A percentile compares a stretch with the other conserved stretches of the same genome.
Conservation (phyloP, 2,888 invertebrate species). For the Subacronicta megacephala region DNA sequence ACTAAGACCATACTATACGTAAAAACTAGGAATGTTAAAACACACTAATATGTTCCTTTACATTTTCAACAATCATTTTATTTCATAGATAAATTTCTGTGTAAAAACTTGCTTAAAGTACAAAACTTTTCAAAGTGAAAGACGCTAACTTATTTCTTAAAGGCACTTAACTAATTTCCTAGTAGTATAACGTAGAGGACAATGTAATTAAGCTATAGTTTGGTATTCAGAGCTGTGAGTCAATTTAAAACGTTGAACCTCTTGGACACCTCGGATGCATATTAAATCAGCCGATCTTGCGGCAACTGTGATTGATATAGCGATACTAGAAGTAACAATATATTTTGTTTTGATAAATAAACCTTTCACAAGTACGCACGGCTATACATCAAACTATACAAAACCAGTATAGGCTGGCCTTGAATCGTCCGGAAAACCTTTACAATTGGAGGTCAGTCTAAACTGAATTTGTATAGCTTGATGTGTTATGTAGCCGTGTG, state of each 20-base stretch:
- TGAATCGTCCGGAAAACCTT: too few species aligned
- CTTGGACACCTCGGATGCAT: conserved; percentile 83
- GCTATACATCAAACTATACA: too few species aligned
- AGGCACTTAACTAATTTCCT: conserved; percentile 49
- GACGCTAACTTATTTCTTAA: conserved; percentile 23
- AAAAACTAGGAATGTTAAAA: too few species aligned
- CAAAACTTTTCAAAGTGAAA: conserved; percentile 1
- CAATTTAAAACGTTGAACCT: conserved; percentile 84
- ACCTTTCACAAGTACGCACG: not conserved
- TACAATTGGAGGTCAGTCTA: too few species aligned
- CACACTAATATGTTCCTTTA: too few species aligned
- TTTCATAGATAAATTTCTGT: not conserved
- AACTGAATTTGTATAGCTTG: too few species aligned
- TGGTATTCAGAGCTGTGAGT: conserved; percentile 79
- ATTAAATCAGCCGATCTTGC: conserved; percentile 80
- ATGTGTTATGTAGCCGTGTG: too few species aligned
- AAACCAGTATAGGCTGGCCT: too few species aligned
- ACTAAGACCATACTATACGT: too few species aligned
- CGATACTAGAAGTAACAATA: conserved; percentile 56
- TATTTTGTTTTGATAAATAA: not conserved
- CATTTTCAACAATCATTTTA: not conserved
- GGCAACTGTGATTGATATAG: conserved; percentile 49
- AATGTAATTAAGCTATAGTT: conserved; percentile 71
- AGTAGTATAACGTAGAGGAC: conserved; percentile 47
- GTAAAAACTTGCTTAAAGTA: not conserved